Conservation (phyloP, 2,797 vertebrate genomes). For the Carapus acus region DNA sequence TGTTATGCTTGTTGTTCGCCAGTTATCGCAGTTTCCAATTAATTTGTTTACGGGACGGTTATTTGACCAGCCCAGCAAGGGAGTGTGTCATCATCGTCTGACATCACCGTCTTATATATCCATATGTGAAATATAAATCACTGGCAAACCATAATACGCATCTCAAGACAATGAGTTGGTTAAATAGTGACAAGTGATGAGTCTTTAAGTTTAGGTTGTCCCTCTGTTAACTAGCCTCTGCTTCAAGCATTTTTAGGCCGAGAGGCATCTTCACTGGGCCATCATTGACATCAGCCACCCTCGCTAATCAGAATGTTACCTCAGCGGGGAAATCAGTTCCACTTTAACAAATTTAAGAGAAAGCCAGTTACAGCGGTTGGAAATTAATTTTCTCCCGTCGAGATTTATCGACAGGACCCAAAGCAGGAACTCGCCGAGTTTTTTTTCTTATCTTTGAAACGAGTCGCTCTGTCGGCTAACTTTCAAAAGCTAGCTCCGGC, state of each 20-base stretch:
- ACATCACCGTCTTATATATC: slow-evolving; percentile 34
- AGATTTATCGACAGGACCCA: too few relatives aligned
- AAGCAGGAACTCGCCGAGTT: not conserved
- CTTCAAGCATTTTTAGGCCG: slow-evolving; percentile 44
- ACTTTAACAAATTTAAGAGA: slow-evolving; percentile 1
- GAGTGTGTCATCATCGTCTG: slow-evolving; percentile 51
- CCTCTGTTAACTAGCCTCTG: not conserved
- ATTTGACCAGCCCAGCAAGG: slow-evolving; percentile 50
- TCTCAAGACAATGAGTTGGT: not conserved
- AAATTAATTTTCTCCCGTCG: not conserved
- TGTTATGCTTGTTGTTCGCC: not conserved
- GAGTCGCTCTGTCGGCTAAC: slow-evolving; percentile 43
- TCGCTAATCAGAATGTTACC: slow-evolving; percentile 30
- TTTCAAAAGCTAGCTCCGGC: slow-evolving; percentile 41
- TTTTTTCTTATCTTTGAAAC: slow-evolving; percentile 19
- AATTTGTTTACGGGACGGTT: slow-evolving; percentile 52
- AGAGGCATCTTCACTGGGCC: slow-evolving; percentile 48
- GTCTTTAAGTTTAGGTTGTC: not conserved
- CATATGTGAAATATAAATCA: slow-evolving; percentile 11
- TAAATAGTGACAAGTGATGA: not conserved
- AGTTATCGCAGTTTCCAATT: slow-evolving; percentile 21
- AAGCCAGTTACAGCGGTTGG: not conserved
- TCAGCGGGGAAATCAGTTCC: slow-evolving; percentile 24
- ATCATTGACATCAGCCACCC: slow-evolving; percentile 25
- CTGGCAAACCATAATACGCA: not conserved